Evolutionary conservation across 2,888 invertebrate genomes (phyloP), one percentile per base, ranked within the genome.

Genomic region (Latrodectus elegans): DNA sequence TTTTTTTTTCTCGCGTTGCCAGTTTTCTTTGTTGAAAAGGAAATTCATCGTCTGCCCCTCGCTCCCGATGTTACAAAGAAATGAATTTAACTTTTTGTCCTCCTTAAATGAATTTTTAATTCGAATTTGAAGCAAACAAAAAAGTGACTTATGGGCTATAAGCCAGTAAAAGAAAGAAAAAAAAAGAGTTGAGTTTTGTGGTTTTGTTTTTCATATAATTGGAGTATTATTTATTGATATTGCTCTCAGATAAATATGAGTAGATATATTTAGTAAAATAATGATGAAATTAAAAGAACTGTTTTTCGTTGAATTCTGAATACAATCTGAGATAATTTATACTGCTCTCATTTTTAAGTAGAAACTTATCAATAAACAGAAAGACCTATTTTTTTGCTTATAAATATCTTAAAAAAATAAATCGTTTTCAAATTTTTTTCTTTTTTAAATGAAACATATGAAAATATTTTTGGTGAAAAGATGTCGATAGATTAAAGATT

Each of bases 21-120:
- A 53, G 65, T n/a, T 60, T 76, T 84, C 78, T 78, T 84, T 78
- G 84, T 67, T 78, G 84, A 84, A 77, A 78, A 49, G 71, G 73
- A 84, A 73, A 84, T 84, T 84, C 77, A 72, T 82, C 82, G 83
- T 77, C 77, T 77, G 49, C 22, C 60, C 68, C 72, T 10, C 60
- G 11, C 51, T 70, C 71, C 77, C 72, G 60, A 53, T 77, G 84
- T 71, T 77, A 71, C 71, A 64, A 10, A 26, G 53, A 84, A 84
- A 72, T 71, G 75, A 83, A 74, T 76, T 65, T 68, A 64, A 74
- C 75, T 82, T 79, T 82, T 74, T 77, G 72, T 68, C 65, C 17
- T 12, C 49, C 22, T 72, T 84, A 84, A 84, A 84, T 84, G 72
- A 84, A 77, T 84, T 84, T 84, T 84, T 84, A 84, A 84, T 84